Percentiles rank a stretch among this genome's conserved stretches.
Evolutionary conservation across 1,140 invertebrate species (phyloP).

Genomic region (Tetramorium simillimum): DNA sequence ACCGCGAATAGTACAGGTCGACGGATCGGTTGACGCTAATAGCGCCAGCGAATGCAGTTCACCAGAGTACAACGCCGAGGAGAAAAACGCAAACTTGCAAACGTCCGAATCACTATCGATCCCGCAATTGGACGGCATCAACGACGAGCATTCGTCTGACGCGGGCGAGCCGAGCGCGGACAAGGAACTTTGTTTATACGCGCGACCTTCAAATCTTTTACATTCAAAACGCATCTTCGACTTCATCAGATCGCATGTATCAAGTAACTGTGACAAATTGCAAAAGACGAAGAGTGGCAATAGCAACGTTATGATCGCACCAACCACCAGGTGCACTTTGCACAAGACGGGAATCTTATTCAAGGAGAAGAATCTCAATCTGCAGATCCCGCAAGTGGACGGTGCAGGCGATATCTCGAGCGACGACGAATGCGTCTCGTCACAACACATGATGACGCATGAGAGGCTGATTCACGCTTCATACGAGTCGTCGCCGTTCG

Average conservation of each 20-base stretch:
- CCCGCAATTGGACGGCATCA: constrained; percentile 78
- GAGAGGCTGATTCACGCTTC: constrained; percentile 79
- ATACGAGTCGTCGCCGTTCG: constrained; percentile 69
- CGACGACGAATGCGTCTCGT: constrained; percentile 81
- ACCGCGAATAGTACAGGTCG: constrained; percentile 86
- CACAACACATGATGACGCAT: constrained; percentile 71
- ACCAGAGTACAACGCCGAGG: constrained; percentile 80
- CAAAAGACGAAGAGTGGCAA: constrained; percentile 27
- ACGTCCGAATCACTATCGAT: constrained; percentile 64
- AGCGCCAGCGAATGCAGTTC: constrained; percentile 83
- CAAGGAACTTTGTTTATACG: constrained; percentile 41
- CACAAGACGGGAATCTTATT: constrained; percentile 29
- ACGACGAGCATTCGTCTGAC: constrained; percentile 76
- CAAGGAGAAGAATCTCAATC: constrained; percentile 60
- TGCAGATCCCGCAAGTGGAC: constrained; percentile 90
- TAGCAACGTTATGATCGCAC: background rate
- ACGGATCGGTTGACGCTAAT: constrained; percentile 88
- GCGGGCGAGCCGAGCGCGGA: constrained; percentile 45
- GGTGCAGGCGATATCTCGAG: constrained; percentile 89
- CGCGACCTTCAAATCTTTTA: constrained; percentile 45
- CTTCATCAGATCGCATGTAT: constrained; percentile 60
- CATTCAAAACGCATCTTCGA: constrained; percentile 60
- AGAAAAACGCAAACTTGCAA: constrained; percentile 66
- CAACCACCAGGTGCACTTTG: background rate
- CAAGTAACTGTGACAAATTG: constrained; percentile 38